phyloP scores from a whole-genome alignment of 1,140 invertebrate species.

The Drosophila nasuta region DNA sequence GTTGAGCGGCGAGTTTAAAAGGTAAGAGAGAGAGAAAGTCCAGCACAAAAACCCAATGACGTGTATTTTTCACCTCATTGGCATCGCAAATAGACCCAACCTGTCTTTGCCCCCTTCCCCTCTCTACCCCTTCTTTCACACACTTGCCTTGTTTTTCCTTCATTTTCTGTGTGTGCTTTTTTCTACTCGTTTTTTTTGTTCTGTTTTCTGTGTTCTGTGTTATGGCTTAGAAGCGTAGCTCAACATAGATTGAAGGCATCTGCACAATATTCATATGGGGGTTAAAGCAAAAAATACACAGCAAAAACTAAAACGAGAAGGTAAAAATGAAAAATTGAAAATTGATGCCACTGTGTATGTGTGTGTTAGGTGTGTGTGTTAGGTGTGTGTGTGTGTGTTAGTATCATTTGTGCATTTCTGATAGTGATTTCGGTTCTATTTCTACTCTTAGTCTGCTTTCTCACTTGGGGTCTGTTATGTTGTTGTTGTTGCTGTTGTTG shows the following conservation, averaged over 20 bases:
- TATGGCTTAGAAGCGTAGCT: conserved; percentile 11
- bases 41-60: conserved; percentile 48
- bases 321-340: conserved; percentile 19
- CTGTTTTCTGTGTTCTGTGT: background rate
- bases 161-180: conserved; percentile 9
- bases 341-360: background rate
- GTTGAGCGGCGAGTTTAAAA: conserved; percentile 38
- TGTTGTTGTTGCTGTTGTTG: conserved; percentile 19
- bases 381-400: too few species aligned
- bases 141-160: conserved; percentile 1
- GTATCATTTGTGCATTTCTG: conserved; percentile 8
- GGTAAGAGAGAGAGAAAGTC: conserved; percentile 35
- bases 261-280: conserved; percentile 26
- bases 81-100: conserved; percentile 50
- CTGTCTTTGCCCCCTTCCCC: background rate
- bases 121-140: background rate
- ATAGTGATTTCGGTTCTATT: background rate
- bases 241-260: conserved; percentile 9
- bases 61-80: conserved; percentile 61
- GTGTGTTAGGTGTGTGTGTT: too few species aligned
- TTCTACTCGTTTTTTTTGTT: background rate
- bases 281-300: background rate
- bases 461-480: background rate
- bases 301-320: background rate
- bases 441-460: background rate